Evolutionary conservation across 1,140 invertebrate species (phyloP), one percentile per base, ranked within the genome.

Genomic region (Lycorma delicatula): DNA sequence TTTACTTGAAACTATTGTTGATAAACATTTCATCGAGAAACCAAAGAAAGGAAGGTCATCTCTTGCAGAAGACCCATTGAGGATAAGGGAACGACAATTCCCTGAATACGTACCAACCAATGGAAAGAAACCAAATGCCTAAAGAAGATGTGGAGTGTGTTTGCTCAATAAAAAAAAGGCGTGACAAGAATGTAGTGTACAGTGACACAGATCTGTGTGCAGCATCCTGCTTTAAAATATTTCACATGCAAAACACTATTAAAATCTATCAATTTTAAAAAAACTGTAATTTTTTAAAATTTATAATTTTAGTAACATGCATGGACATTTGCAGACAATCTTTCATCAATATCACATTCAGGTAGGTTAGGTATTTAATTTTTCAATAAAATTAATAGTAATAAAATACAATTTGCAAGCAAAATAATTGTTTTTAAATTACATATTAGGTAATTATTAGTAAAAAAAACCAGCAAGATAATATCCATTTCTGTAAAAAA

Each of bases 41-140:
- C 52, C 28, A 26, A 54, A 38, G 18, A 54, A 38, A 26, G 52
- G 52, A 34, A 34, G 52, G 36, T 31, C 52, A 22, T 54, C 52
- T 38, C n/a, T 9, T 12, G 41, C 44, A 28, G 54, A 56, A 16
- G 54, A 56, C 23, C 54, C 41, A 5, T 25, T 46, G 11, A 3
- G 38, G n/a, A 34, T 56, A 6, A 23, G 11, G 12, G 16, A 56
- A 29, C 22, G 41, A 27, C 54, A 56, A 16, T 56, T 56, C 26
- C 54, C 38, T 27, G 41, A 47, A 6, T 44, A 26, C 11, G 54
- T 46, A 25, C 38, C 54, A 25, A 9, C 36, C n/a, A 54, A 28
- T 36, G 23, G 25, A 20, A 52, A 52, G 50, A 52, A 52, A 29
- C 9, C 50, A 26, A 16, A 28, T 16, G 23, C 50, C n/a, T 3